phyloP scores from a whole-genome alignment of 2,113 vertebrate genomes.

The Rhabdomys dilectus region DNA sequence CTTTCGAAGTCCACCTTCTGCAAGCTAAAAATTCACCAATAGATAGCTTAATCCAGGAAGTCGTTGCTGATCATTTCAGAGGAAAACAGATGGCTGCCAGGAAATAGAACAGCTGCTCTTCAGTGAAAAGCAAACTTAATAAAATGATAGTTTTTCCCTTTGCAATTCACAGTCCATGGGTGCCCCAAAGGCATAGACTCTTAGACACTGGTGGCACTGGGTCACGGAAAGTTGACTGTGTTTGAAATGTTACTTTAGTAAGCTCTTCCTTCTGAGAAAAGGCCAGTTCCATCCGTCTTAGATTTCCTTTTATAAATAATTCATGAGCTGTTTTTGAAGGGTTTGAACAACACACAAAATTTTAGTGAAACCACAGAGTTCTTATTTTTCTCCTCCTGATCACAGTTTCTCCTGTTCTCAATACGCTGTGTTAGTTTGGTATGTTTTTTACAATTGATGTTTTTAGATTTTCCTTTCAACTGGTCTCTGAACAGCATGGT shows the following conservation, averaged over 20 bases:
- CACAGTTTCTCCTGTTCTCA: fast-evolving
- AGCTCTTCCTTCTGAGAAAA: neutral
- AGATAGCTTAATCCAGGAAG: neutral
- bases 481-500: neutral
- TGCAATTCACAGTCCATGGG: neutral
- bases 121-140: neutral
- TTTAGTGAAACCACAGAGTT: neutral
- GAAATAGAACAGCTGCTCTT: neutral
- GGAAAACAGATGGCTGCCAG: neutral
- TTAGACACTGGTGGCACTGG: too few species aligned
- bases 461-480: neutral
- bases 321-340: neutral
- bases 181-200: neutral
- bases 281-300: neutral
- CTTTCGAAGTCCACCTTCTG: neutral
- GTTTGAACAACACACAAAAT: neutral
- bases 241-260: neutral
- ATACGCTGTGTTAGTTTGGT: fast-evolving
- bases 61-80: neutral
- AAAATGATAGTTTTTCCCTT: neutral
- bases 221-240: neutral
- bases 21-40: neutral
- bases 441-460: neutral
- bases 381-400: fast-evolving
- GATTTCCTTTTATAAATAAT: neutral